Evolutionary conservation across 2,888 invertebrate genomes (phyloP), one percentile per base, ranked within the genome.

Genomic region (Volucella bombylans): DNA sequence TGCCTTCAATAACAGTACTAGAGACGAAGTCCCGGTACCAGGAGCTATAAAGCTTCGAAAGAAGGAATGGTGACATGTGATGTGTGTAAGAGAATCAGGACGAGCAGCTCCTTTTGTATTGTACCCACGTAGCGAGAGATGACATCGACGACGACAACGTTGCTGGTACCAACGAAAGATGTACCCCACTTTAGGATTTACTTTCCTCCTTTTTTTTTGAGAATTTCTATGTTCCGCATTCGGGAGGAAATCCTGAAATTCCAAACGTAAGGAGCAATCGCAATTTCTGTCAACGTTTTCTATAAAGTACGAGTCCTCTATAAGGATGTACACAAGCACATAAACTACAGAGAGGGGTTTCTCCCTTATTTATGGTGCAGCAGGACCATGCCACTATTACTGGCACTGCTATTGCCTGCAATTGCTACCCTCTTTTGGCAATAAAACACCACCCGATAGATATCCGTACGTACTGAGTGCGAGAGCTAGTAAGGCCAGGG

Each of bases 231-330:
- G 31, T 31, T 31, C 31, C 6, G 31, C 31, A 31, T 31, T 31
- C 31, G 31, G 31, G 31, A 31, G 76, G 18, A 55, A 62, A 68
- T 77, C 55, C 69, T 69, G n/a, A 69, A 62, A 64, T 77, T 64
- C 62, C 77, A 69, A 62, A 41, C 68, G 62, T 77, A 62, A 69
- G 68, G 68, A 71, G 55, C 78, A 78, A 78, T 71, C 62, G 69
- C 69, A 78, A 69, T 71, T 78, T 69, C 69, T 78, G 62, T 78
- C 78, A 78, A 55, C 69, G 69, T 50, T 78, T 41, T 14, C 62
- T 62, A 77, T 54, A 68, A 59, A 69, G 41, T 50, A 62, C 15
- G 15, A 62, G 14, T 15, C 31, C 68, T 47, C 47, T 41, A 43
- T 61, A 61, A 11, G 54, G 23, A n/a, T 43, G 43, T 47, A 49